Base-by-base conservation (phyloP, 2,113 vertebrate species). In the Hydrochoerus hydrochaeris region DNA sequence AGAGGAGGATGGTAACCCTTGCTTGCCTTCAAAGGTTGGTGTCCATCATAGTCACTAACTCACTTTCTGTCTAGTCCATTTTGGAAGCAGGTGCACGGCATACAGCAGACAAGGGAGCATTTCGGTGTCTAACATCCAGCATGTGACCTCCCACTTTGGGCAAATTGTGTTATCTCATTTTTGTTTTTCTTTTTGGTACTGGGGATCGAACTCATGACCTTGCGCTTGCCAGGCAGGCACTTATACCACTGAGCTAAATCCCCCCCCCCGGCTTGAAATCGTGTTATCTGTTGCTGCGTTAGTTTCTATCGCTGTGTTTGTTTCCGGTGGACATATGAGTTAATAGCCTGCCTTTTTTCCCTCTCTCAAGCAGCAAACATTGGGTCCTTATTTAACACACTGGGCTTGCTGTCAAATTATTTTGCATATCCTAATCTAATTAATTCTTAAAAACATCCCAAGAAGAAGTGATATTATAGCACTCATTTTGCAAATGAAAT, bases 1-100 rank as follows among this genome's bases (percentile, higher is more conserved):
- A 3, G 84, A 30, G 38, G 2, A 0, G 22, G 12, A 14, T 7
- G 32, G 41, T 12, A 24, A 52, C n/a, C 6, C 49, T 71, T 0
- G 13, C 49, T 52, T 30, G 65, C n/a, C 7, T 24, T 17, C 6
- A 46, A 69, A 52, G 41, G 9, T 58, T 11, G 4, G 9, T 30
- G 77, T 35, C 32, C 7, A 24, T n/a, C 3, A 10, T 82, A 63
- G n/a, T 28, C 8, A 11, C n/a, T 4, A 14, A 28, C 28, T 30
- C 41, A 2, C 38, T 54, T 63, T n/a, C 7, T 19, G 4, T 32
- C 44, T 30, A 1, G 2, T 32, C 44, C 81, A 9, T 5, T 1
- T 7, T 5, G 28, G 62, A 86, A 32, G 49, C 28, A 46, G 35
- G 10, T 41, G 20, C 2, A 2, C 1, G 67, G 52, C 9, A 3